Conservation (phyloP, 2,797 vertebrate species). For the Sebastes diaconus region DNA sequence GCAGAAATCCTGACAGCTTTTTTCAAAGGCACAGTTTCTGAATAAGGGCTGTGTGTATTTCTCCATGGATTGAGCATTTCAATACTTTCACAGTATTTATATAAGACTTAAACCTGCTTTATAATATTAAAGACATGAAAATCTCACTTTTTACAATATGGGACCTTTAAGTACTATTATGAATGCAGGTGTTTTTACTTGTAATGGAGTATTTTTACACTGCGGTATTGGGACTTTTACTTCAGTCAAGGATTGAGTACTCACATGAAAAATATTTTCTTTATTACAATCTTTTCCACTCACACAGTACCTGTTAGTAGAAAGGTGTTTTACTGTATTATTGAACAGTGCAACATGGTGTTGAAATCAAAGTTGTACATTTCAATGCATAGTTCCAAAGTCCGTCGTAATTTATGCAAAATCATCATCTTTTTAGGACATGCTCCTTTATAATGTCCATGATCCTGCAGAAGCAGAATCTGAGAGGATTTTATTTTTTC, state of each 20-base stretch:
- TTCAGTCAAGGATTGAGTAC: neutral
- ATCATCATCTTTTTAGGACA: constrained; percentile 12
- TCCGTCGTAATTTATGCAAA: constrained; percentile 39
- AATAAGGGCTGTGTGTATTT: too few species aligned
- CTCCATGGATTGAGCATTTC: too few species aligned
- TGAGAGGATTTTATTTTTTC: constrained; percentile 22
- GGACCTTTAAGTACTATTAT: too few species aligned
- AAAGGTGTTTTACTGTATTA: constrained; percentile 67
- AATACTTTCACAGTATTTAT: too few species aligned
- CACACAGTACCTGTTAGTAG: constrained; percentile 61
- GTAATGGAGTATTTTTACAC: too few species aligned
- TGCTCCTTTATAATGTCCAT: constrained; percentile 1
- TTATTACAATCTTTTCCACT: constrained; percentile 79
- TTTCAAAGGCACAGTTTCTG: too few species aligned
- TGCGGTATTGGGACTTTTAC: neutral
- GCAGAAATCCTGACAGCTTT: too few species aligned
- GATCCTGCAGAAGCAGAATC: constrained; percentile 26
- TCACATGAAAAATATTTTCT: constrained; percentile 77
- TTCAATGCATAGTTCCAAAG: constrained; percentile 70
- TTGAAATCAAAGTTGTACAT: constrained; percentile 52
- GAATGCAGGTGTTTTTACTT: too few species aligned
- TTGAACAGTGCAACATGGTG: constrained; percentile 65
- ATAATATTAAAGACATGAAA: too few species aligned
- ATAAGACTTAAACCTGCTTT: too few species aligned
- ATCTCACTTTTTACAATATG: too few species aligned